A percentile compares a stretch with the other conserved stretches of the same genome.
Evolutionary conservation across 2,113 vertebrate genomes (phyloP).

Genomic region (Numenius arquata): DNA sequence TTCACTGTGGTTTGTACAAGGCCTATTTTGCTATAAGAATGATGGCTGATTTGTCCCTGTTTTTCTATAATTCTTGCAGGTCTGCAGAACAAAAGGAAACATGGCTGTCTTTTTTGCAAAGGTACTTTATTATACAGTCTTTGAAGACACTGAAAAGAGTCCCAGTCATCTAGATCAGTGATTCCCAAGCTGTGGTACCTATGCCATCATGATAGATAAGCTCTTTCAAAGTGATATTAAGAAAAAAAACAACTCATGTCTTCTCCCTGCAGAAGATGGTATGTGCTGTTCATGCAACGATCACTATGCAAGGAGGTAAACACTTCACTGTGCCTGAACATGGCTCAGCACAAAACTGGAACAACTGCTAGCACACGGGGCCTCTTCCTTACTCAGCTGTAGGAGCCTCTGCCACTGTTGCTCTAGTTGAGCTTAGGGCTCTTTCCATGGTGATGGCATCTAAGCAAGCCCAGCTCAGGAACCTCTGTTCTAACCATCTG

Average conservation of each 20-base stretch:
- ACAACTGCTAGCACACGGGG: not conserved
- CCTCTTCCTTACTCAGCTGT: not conserved
- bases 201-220: not conserved
- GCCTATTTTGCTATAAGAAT: not conserved
- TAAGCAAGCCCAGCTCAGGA: not conserved
- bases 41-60: not conserved
- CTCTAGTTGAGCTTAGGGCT: not conserved
- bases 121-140: conserved; percentile 73
- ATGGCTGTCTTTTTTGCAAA: conserved; percentile 89
- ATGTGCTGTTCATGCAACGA: not conserved
- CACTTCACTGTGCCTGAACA: not conserved
- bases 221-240: not conserved
- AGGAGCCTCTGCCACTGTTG: not conserved
- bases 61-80: conserved; percentile 73
- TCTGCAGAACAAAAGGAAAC: conserved; percentile 88
- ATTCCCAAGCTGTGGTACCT: not conserved
- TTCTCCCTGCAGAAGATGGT: not conserved
- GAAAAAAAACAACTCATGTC: not conserved
- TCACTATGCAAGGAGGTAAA: not conserved
- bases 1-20: not conserved
- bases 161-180: not conserved
- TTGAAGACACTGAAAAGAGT: not conserved
- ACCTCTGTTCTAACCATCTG: not conserved
- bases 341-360: not conserved
- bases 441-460: not conserved